Evolutionary conservation across 2,888 invertebrate species (phyloP), one percentile per base, ranked within the genome.

Genomic region (Dinocampus coccinellae): DNA sequence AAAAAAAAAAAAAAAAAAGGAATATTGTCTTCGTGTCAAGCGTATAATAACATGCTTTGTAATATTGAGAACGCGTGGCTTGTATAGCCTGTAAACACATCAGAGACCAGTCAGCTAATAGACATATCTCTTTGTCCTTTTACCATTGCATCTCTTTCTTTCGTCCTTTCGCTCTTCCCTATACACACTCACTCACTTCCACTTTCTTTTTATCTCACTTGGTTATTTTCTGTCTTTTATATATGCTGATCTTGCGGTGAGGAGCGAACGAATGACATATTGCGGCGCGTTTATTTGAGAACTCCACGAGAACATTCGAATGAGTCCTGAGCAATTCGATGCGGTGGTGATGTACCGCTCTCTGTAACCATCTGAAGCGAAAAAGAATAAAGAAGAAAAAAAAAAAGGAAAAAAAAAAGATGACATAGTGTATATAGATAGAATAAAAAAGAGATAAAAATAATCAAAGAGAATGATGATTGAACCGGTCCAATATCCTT

Each of bases 101-200:
- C 70, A 76, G 71, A 76, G 71, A 70, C 71, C 70, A 70, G 67
- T 71, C 61, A 66, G 47, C 75, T 77, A 77, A 77, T 77, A 76
- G 76, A 75, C 74, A 74, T 76, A 75, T 75, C 74, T 76, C 73
- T 74, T 65, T 70, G 67, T 67, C 63, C 69, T 39, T 26, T 24
- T 36, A 29, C 65, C 22, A n/a, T 34, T n/a, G 13, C 16, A 22
- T 55, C 16, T n/a, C 47, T 47, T n/a, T n/a, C n/a, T n/a, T n/a
- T n/a, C n/a, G n/a, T n/a, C n/a, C n/a, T n/a, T n/a, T n/a, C n/a
- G n/a, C n/a, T n/a, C n/a, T n/a, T n/a, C n/a, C n/a, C n/a, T n/a
- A n/a, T n/a, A n/a, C n/a, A n/a, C n/a, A n/a, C n/a, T n/a, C n/a
- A n/a, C n/a, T n/a, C n/a, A n/a, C n/a, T n/a, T n/a, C n/a, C n/a